Evolutionary conservation across 2,113 vertebrate species (phyloP).

Genomic region (Cinclus cinclus): DNA sequence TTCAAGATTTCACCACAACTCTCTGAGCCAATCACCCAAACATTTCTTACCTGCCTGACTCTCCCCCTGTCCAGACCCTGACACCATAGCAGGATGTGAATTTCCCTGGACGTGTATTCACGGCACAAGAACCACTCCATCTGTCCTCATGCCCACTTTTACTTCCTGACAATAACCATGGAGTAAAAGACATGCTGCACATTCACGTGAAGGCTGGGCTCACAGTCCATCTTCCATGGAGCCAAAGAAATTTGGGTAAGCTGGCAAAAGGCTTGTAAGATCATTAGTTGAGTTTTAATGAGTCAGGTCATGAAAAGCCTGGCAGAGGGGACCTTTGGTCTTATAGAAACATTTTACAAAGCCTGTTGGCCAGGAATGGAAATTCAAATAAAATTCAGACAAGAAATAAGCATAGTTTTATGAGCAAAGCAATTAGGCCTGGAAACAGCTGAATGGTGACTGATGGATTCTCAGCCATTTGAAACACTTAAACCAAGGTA

Average conservation of each 20-base stretch:
- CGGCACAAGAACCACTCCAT: accelerated
- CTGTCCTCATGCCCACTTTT: not conserved
- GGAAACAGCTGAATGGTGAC: not conserved
- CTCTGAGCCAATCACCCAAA: not conserved
- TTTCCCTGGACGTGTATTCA: not conserved
- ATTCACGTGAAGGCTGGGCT: not conserved
- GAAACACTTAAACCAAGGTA: not conserved
- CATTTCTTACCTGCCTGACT: not conserved
- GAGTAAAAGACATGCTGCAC: not conserved
- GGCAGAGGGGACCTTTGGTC: not conserved
- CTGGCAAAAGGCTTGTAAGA: not conserved
- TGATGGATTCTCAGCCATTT: not conserved
- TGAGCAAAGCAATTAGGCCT: not conserved
- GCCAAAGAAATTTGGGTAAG: not conserved
- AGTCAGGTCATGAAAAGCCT: not conserved
- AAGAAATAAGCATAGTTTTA: not conserved
- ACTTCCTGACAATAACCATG: not conserved
- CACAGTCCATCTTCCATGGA: not conserved
- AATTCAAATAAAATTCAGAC: not conserved
- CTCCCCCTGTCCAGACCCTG: not conserved
- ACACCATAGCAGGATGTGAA: not conserved
- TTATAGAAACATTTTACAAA: not conserved
- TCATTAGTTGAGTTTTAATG: not conserved
- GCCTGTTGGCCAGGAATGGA: not conserved
- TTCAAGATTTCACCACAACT: not conserved